Evolutionary conservation across 2,888 invertebrate genomes (phyloP).

Genomic region (Ectemnius cavifrons): DNA sequence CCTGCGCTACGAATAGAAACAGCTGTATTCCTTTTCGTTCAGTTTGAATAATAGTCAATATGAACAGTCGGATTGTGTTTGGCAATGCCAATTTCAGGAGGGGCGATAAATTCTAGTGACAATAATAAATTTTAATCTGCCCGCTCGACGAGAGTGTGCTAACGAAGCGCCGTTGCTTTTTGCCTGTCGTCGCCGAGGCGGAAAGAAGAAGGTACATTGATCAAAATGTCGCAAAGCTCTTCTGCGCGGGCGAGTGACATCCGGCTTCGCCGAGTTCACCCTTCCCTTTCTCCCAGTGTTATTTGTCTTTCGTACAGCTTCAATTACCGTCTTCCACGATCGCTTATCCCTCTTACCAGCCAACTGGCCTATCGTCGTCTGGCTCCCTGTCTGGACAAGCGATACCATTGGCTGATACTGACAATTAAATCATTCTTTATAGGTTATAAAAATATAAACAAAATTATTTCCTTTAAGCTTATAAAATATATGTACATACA

Average conservation of each 20-base stretch:
- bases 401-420: too few species aligned
- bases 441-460: too few species aligned
- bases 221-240: constrained; percentile 8
- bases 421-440: too few species aligned
- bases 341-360: constrained; percentile 36
- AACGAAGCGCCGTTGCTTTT: neutral
- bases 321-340: constrained; percentile 21
- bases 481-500: too few species aligned
- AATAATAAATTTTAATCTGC: constrained; percentile 37
- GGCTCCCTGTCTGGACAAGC: neutral
- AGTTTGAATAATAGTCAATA: too few species aligned
- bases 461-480: too few species aligned
- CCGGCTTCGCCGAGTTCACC: constrained; percentile 11
- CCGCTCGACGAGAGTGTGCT: neutral
- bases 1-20: too few species aligned
- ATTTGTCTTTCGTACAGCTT: constrained; percentile 18
- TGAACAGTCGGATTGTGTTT: too few species aligned
- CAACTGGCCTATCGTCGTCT: constrained; percentile 28
- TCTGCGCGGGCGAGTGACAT: constrained; percentile 10
- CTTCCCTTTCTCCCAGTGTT: neutral
- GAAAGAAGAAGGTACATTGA: constrained; percentile 7
- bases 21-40: too few species aligned
- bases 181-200: constrained; percentile 1
- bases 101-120: too few species aligned
- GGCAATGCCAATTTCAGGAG: too few species aligned